Evolutionary conservation across 2,797 vertebrate genomes (phyloP).

Genomic region (Coreius guichenoti): DNA sequence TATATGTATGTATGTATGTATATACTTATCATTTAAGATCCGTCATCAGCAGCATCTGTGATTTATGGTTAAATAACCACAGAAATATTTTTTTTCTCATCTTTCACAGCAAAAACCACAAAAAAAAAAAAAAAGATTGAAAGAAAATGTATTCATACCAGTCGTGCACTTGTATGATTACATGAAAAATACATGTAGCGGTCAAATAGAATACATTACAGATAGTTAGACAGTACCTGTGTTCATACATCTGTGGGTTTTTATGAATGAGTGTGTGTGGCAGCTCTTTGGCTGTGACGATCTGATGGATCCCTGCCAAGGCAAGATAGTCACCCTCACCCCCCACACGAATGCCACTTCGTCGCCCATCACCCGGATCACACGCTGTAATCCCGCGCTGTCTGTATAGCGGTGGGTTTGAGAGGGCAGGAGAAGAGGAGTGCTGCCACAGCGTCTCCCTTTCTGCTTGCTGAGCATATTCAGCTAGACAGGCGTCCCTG

Average conservation of each 20-base stretch:
- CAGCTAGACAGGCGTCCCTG: conserved; percentile 56
- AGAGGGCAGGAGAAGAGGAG: conserved; percentile 37
- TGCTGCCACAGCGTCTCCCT: conserved; percentile 42
- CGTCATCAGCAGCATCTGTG: too few relatives aligned
- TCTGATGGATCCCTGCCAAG: conserved; percentile 68
- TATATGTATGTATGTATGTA: too few relatives aligned
- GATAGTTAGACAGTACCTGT: neutral
- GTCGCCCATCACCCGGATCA: conserved; percentile 1
- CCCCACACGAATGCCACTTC: conserved; percentile 11
- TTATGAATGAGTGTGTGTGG: conserved; percentile 53
- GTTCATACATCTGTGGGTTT: conserved; percentile 6
- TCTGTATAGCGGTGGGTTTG: conserved; percentile 13
- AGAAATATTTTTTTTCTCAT: too few relatives aligned
- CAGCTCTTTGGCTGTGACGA: conserved; percentile 22
- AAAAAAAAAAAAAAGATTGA: neutral
- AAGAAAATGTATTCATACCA: neutral
- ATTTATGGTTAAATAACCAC: neutral
- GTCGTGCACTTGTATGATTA: neutral
- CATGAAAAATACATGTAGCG: neutral
- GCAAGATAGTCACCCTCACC: conserved; percentile 72
- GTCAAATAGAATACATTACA: neutral
- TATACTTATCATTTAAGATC: too few relatives aligned
- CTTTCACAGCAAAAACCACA: neutral
- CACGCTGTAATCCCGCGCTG: neutral
- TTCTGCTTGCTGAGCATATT: conserved; percentile 63